These are phyloP conservation scores for Mystacides longicornis DNA, from an alignment of 2,888 invertebrate species.

Conservation along the genomic window DNA sequence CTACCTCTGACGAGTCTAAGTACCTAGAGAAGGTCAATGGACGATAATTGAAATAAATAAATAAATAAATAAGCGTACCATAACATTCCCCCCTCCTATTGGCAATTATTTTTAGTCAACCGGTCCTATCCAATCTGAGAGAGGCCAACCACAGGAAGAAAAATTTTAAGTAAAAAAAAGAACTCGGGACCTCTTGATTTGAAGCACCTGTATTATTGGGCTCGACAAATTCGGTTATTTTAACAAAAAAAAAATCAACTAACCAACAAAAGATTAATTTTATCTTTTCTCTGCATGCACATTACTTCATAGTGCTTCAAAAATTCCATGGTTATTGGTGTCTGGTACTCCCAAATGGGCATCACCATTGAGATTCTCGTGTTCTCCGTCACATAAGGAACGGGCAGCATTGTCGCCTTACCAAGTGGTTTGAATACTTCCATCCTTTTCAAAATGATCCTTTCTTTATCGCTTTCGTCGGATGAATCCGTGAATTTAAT, in stretches of 20 bases:
- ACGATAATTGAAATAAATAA: too few species aligned
- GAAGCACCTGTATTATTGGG: too few species aligned
- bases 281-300: conserved; percentile 70
- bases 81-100: too few species aligned
- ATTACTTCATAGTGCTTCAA: conserved; percentile 63
- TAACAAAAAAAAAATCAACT: conserved; percentile 12
- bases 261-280: conserved; percentile 68
- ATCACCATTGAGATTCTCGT: conserved; percentile 72
- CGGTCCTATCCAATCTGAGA: too few species aligned
- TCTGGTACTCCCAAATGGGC: conserved; percentile 44
- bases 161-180: too few species aligned
- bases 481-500: conserved; percentile 41
- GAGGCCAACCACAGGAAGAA: too few species aligned
- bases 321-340: conserved; percentile 55
- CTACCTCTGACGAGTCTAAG: too few species aligned
- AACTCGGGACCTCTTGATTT: too few species aligned
- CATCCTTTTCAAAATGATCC: conserved; percentile 44
- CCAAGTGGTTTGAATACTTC: conserved; percentile 80
- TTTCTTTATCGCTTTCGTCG: background rate
- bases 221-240: too few species aligned
- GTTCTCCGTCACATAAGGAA: conserved; percentile 94
- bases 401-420: conserved; percentile 79
- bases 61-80: too few species aligned
- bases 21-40: too few species aligned
- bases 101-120: too few species aligned